Percentiles rank a stretch among this genome's conserved stretches.
phyloP scores from a whole-genome alignment of 1,140 invertebrate genomes.

The Drosophila teissieri region DNA sequence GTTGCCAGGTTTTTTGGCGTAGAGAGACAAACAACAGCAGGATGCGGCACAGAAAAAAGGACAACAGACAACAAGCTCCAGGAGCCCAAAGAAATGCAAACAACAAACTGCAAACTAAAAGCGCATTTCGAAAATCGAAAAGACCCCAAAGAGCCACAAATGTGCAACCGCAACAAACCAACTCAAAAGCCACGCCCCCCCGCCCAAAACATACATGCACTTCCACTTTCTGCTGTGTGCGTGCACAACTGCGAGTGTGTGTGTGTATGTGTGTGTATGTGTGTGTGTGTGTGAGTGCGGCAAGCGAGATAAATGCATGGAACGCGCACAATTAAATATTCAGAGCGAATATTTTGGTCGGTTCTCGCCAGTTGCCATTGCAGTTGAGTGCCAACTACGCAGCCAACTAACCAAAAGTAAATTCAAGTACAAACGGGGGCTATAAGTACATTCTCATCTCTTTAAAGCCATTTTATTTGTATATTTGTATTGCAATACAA shows the following conservation, averaged over 20 bases:
- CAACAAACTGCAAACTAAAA: constrained; percentile 65
- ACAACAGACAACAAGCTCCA: constrained; percentile 28
- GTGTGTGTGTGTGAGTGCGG: constrained; percentile 13
- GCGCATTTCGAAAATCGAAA: constrained; percentile 78
- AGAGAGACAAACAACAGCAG: constrained; percentile 35
- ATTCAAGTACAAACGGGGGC: constrained; percentile 1
- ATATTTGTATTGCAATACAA: not conserved
- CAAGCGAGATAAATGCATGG: constrained; percentile 57
- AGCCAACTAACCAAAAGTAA: constrained; percentile 40
- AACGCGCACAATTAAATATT: constrained; percentile 79
- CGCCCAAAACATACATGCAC: too few species aligned
- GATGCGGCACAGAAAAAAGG: not conserved
- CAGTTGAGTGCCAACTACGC: constrained; percentile 33
- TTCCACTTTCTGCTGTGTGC: too few species aligned
- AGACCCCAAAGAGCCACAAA: constrained; percentile 68
- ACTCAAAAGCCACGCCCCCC: constrained; percentile 43
- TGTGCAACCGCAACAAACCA: constrained; percentile 67
- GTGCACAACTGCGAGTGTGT: too few species aligned
- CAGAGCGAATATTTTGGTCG: constrained; percentile 73
- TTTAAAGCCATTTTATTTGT: not conserved
- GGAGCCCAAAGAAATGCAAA: constrained; percentile 66
- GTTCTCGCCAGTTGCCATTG: constrained; percentile 41
- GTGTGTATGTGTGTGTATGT: not conserved
- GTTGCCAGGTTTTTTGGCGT: constrained; percentile 58
- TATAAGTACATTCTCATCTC: not conserved